Conservation (phyloP, 2,113 vertebrate species). For the Channa argus region DNA sequence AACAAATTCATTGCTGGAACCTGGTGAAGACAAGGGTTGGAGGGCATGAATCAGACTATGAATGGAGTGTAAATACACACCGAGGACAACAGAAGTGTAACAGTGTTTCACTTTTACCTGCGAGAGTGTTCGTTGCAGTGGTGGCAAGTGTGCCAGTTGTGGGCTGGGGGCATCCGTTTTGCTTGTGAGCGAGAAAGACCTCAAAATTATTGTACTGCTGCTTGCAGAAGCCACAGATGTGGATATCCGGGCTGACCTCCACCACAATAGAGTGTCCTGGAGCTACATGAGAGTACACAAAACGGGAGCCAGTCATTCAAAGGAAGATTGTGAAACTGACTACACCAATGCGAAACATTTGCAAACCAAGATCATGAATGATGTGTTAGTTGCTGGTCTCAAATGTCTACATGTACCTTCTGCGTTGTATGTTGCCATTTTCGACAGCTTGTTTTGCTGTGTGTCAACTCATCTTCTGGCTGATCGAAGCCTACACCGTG, state of each 20-base stretch:
- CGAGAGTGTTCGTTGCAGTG: constrained; percentile 82
- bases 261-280: constrained; percentile 88
- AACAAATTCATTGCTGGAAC: constrained; percentile 89
- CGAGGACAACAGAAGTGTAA: no score
- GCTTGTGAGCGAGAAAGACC: constrained; percentile 93
- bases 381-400: neutral
- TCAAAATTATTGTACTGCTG: constrained; percentile 96
- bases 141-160: constrained; percentile 72
- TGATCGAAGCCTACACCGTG: neutral
- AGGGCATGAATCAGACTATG: neutral
- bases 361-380: no score
- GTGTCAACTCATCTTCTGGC: constrained; percentile 56
- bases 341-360: no score
- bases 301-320: neutral
- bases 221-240: constrained; percentile 97
- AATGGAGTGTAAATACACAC: neutral
- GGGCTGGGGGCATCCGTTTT: constrained; percentile 89
- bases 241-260: constrained; percentile 94
- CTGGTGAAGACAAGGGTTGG: constrained; percentile 63
- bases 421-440: constrained; percentile 79
- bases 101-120: constrained; percentile 76
- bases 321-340: neutral
- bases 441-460: constrained; percentile 38
- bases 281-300: constrained; percentile 66
- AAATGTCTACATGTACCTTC: constrained; percentile 68